Evolutionary conservation across 2,113 vertebrate species (phyloP), one percentile per base, ranked within the genome.

Genomic region (Corythoichthys intestinalis): DNA sequence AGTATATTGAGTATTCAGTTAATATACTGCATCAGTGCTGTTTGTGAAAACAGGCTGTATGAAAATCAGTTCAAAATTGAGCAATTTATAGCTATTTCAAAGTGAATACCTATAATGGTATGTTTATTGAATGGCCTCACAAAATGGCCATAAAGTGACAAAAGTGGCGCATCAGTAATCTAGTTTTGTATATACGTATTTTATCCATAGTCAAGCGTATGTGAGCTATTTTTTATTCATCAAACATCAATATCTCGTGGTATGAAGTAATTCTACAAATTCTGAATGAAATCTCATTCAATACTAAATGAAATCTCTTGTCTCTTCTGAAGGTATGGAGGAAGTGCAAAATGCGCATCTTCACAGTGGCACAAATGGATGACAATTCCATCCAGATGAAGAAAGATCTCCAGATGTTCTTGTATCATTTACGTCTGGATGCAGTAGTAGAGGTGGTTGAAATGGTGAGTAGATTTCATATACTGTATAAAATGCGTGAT

Each of bases 301-400:
- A 44, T 44, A 7, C 6, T 44, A 8, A 44, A 44, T 44, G 1
- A 53, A 17, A 11, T 28, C 34, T 17, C 3, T 38, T 35, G 7
- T 74, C 17, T 66, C 20, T 1, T 64, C 4, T 52, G 10, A 54
- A 99, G 97, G 97, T 98, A 37, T 99, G 96, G 97, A 93, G 91
- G 76, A 97, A 95, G 77, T 98, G 96, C 81, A 94, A 92, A 80
- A 98, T 98, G 96, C 92, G 96, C 35, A 96, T 98, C 81, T 98
- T 98, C 85, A 97, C 96, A 0, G 96, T 98, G 0, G 96, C 96
- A 35, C 96, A 98, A 75, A 93, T 95, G 91, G 93, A 96, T 15
- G 96, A 98, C 84, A 98, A 98, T 69, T 97, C 95, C 79, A 97
- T 98, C 89, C 94, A 97, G 88, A 98, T 98, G 96, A 98, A 98